Conservation (phyloP, 1,140 invertebrate species). For the Ceratosolen fusciceps region DNA sequence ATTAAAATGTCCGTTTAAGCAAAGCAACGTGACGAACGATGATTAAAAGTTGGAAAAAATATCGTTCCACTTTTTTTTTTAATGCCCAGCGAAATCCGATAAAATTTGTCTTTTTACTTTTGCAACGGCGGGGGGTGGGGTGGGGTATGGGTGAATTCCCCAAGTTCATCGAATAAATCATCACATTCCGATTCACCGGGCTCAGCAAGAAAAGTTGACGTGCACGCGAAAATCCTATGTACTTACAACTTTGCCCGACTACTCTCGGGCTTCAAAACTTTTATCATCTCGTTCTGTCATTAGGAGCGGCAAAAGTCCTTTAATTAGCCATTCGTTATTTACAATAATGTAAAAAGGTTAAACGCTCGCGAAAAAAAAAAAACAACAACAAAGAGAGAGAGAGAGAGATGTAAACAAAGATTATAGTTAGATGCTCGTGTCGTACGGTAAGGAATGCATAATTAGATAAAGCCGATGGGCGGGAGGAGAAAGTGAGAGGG, state of each 20-base stretch:
- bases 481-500: not conserved
- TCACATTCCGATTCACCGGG: slow-evolving; percentile 45
- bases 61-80: slow-evolving; percentile 10
- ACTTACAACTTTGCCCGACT: slow-evolving; percentile 39
- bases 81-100: not conserved
- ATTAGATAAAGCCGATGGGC: slow-evolving; percentile 40
- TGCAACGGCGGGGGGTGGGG: too few relatives aligned
- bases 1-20: not conserved
- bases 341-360: not conserved
- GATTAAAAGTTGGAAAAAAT: slow-evolving; percentile 24
- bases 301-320: slow-evolving; percentile 32
- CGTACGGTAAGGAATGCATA: slow-evolving; percentile 24
- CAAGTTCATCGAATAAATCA: slow-evolving; percentile 48
- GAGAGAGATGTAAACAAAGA: not conserved
- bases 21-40: slow-evolving; percentile 1
- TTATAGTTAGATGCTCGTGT: slow-evolving; percentile 38
- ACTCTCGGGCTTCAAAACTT: slow-evolving; percentile 41
- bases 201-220: slow-evolving; percentile 48
- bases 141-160: too few relatives aligned
- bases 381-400: too few relatives aligned
- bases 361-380: not conserved
- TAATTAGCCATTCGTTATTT: slow-evolving; percentile 41
- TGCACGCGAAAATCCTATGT: slow-evolving; percentile 44
- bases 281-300: slow-evolving; percentile 32
- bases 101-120: slow-evolving; percentile 42